Evolutionary conservation across 92 coral and sea anemone species (phyloP), one percentile per base, ranked within the genome.

Genomic region (Diadumene lineata): DNA sequence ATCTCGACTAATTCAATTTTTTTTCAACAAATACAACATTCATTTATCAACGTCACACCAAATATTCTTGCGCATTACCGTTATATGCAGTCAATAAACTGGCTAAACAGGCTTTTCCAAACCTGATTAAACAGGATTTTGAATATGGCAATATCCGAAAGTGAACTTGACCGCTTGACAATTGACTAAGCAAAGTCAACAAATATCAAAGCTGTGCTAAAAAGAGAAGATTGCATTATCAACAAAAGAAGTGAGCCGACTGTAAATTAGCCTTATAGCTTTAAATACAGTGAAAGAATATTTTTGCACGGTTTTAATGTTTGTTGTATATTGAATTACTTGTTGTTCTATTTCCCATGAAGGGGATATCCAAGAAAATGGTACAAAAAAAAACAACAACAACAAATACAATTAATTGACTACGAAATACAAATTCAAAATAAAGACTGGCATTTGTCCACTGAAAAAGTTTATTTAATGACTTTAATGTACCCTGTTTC

Each of bases 81-180:
- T 58, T 58, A 58, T 31, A 58, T 58, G 16, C 9, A 22, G n/a
- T 16, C 48, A 38, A 58, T 18, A 10, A 58, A 58, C 64, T 58
- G 64, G 64, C 64, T 58, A 58, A 58, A 38, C 48, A 38, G 48
- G 48, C 48, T 38, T 13, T 4, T n/a, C 6, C 48, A 38, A 53
- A 53, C 19, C 58, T 4, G 19, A 2, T 53, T 53, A 13, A 21
- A 62, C 68, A 62, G 68, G 68, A 62, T 28, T 62, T 62, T 10
- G 16, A 62, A 62, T 13, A 28, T 28, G 43, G 13, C 7, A 60
- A 21, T 27, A 3, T n/a, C n/a, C n/a, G n/a, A n/a, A n/a, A 16
- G 23, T 62, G 68, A 62, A 62, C 68, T 62, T 62, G 68, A 28
- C 68, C 68, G 68, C 27, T 62, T 62, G 68, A 62, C 68, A 62